phyloP scores from a whole-genome alignment of 2,113 vertebrate genomes.

The Chaenocephalus aceratus region DNA sequence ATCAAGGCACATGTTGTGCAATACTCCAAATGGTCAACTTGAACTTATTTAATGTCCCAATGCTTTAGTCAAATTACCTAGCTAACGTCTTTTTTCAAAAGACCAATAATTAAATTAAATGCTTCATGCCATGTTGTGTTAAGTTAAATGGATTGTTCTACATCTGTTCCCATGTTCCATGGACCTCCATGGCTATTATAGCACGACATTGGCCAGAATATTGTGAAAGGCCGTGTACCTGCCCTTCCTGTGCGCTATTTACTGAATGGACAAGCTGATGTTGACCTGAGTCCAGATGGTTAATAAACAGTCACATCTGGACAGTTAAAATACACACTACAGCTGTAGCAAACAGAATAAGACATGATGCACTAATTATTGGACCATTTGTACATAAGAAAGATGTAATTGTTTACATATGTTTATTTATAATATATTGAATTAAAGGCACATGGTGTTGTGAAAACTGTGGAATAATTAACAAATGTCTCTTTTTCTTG shows the following conservation, averaged over 20 bases:
- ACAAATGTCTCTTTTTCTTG: not conserved
- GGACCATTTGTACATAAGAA: conserved; percentile 33
- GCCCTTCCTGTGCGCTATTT: conserved; percentile 34
- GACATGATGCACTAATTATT: conserved; percentile 49
- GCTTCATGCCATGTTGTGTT: conserved; percentile 7
- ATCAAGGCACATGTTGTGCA: conserved; percentile 19
- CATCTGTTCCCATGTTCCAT: conserved; percentile 33
- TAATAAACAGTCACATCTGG: conserved; percentile 60
- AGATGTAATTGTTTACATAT: conserved; percentile 36
- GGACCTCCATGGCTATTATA: conserved; percentile 25
- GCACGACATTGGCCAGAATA: conserved; percentile 13
- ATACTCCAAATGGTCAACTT: conserved; percentile 4
- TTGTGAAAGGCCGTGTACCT: conserved; percentile 17
- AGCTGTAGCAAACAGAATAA: conserved; percentile 43
- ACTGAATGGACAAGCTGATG: conserved; percentile 14
- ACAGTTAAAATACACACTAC: conserved; percentile 27
- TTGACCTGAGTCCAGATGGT: conserved; percentile 36
- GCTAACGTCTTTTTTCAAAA: conserved; percentile 30
- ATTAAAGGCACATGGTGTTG: conserved; percentile 2
- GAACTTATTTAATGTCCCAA: conserved; percentile 29
- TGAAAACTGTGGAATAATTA: conserved; percentile 25
- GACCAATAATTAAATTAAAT: conserved; percentile 35
- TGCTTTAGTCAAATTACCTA: conserved; percentile 18
- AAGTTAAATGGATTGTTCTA: conserved; percentile 36
- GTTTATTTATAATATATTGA: conserved; percentile 17